A percentile compares a stretch with the other conserved stretches of the same genome.
These are phyloP conservation scores for Riptortus pedestris DNA, from an alignment of 1,140 invertebrate genomes.

Conservation along the genomic window DNA sequence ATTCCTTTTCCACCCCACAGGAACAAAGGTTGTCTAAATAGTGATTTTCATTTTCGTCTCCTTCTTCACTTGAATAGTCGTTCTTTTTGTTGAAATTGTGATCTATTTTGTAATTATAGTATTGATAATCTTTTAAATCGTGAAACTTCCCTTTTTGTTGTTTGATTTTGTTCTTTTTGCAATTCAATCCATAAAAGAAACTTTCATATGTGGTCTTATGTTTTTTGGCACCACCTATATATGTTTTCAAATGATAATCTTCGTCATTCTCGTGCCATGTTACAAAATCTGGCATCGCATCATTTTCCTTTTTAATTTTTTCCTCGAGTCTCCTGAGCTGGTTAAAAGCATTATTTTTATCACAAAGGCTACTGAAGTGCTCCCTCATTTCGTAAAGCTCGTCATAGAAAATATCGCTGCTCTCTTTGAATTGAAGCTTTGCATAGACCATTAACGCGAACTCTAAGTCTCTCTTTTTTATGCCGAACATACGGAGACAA, in stretches of 20 bases:
- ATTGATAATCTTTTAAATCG: neutral
- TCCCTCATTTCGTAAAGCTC: neutral
- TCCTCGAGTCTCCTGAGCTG: neutral
- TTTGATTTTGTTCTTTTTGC: neutral
- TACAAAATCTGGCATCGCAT: neutral
- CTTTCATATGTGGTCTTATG: neutral
- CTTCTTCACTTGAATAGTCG: neutral
- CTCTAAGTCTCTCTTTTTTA: neutral
- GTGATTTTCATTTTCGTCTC: neutral
- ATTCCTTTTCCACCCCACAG: neutral
- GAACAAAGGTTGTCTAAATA: neutral
- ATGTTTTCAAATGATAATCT: neutral
- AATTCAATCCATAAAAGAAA: neutral
- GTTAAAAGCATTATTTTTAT: neutral
- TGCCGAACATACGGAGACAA: neutral
- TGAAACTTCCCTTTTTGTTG: neutral
- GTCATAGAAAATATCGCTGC: neutral
- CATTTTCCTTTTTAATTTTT: neutral
- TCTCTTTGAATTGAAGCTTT: neutral
- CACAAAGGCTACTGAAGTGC: neutral
- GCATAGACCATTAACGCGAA: neutral
- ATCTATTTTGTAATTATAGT: neutral
- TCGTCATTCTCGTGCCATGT: neutral
- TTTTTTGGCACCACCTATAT: neutral
- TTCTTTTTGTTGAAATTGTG: neutral